Percentiles rank a stretch among this genome's conserved stretches.
phyloP scores from a whole-genome alignment of 2,888 invertebrate species.

The Pomacea canaliculata region DNA sequence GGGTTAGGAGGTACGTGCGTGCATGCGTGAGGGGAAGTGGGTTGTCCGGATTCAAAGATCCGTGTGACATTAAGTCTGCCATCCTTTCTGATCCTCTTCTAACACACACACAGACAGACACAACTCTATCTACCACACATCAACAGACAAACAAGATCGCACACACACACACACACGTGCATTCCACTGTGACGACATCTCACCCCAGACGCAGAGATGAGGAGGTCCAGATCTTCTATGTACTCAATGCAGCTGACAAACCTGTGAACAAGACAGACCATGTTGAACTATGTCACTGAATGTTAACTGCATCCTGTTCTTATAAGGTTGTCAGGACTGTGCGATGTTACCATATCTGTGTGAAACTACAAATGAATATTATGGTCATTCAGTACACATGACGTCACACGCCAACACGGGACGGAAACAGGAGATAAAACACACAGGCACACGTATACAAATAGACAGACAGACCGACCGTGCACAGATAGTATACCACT shows the following conservation, averaged over 20 bases:
- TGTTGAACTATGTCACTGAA: no score
- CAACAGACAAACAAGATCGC: no score
- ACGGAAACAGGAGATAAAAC: neutral
- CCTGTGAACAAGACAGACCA: conserved; percentile 41
- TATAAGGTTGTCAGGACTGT: no score
- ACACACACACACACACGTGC: no score
- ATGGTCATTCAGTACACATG: no score
- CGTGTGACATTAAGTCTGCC: no score
- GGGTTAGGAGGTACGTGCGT: neutral
- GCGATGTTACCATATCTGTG: no score
- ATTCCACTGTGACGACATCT: conserved; percentile 17
- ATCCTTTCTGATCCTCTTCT: no score
- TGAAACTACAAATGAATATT: no score
- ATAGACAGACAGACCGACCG: neutral
- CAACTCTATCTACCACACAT: no score
- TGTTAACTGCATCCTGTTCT: no score
- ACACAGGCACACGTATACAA: neutral
- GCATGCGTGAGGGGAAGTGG: neutral
- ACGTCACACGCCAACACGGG: neutral
- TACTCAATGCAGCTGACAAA: conserved; percentile 58
- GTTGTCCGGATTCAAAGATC: neutral
- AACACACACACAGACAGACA: no score
- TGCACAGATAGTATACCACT: neutral
- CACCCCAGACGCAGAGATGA: conserved; percentile 64
- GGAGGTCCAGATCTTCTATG: conserved; percentile 41